Percentiles rank a stretch among this genome's conserved stretches.
Conservation (phyloP, 2,113 vertebrate genomes). For the Pterocles burchelli region DNA sequence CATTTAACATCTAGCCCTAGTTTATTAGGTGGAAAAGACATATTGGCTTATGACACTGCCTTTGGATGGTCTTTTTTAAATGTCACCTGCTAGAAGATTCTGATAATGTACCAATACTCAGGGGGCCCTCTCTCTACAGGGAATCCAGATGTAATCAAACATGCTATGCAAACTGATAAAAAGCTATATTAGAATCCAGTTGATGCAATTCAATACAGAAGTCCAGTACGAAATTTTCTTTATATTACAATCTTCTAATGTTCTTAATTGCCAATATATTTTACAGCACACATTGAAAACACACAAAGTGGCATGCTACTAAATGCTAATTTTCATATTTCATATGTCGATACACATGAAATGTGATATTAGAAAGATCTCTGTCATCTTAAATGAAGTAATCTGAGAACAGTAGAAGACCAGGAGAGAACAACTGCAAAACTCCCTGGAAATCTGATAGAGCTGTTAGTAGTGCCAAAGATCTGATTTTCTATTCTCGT, state of each 20-base stretch:
- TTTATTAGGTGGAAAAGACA: not conserved
- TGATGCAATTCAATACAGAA: not conserved
- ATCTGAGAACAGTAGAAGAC: not conserved
- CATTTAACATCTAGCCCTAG: not conserved
- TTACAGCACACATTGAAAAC: not conserved
- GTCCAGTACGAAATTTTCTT: not conserved
- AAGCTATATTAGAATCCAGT: not conserved
- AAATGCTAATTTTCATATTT: not conserved
- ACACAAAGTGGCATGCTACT: not conserved
- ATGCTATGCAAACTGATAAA: not conserved
- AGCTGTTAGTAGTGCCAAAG: not conserved
- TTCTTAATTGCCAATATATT: not conserved
- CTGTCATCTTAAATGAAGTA: not conserved
- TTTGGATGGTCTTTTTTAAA: not conserved
- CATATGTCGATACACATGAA: not conserved
- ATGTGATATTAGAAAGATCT: not conserved
- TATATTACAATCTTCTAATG: not conserved
- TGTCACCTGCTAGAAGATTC: not conserved
- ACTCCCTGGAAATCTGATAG: not conserved
- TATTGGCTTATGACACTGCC: not conserved
- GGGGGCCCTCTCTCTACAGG: not conserved
- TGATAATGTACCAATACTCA: not conserved
- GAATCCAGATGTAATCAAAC: not conserved
- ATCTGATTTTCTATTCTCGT: slow-evolving; percentile 8
- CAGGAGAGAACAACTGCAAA: slow-evolving; percentile 4